Conservation (phyloP, 2,113 vertebrate species). For the Brevimyrus niger region DNA sequence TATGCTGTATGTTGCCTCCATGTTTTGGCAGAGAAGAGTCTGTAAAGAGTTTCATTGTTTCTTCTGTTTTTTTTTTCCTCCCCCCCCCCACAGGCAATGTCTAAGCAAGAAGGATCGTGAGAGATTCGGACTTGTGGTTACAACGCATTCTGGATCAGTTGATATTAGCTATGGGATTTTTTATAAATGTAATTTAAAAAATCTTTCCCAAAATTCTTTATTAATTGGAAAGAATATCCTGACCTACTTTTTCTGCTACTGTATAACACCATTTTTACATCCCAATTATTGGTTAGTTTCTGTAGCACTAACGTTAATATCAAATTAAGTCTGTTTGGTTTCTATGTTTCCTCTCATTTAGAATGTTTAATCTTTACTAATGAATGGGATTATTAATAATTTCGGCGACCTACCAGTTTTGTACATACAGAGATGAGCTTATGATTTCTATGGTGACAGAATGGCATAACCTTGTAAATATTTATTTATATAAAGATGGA, state of each 20-base stretch:
- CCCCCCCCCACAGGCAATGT: constrained; percentile 44
- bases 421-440: constrained; percentile 25
- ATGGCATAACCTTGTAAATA: constrained; percentile 48
- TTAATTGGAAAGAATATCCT: neutral
- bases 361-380: neutral
- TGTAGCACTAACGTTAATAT: neutral
- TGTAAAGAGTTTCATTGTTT: neutral
- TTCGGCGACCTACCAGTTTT: neutral
- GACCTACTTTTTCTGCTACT: neutral
- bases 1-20: neutral
- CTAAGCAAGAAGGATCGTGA: constrained; percentile 60
- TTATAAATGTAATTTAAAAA: constrained; percentile 18
- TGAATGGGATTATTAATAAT: neutral
- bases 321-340: neutral
- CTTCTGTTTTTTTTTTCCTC: neutral
- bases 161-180: constrained; percentile 31
- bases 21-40: neutral
- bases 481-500: constrained; percentile 44
- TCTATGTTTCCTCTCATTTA: neutral
- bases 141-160: constrained; percentile 35
- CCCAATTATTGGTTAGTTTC: neutral
- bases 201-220: neutral
- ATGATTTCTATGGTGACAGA: constrained; percentile 24
- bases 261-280: neutral
- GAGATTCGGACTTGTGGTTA: neutral